Conservation (phyloP, 1,140 invertebrate species). For the Telenomus remus region DNA sequence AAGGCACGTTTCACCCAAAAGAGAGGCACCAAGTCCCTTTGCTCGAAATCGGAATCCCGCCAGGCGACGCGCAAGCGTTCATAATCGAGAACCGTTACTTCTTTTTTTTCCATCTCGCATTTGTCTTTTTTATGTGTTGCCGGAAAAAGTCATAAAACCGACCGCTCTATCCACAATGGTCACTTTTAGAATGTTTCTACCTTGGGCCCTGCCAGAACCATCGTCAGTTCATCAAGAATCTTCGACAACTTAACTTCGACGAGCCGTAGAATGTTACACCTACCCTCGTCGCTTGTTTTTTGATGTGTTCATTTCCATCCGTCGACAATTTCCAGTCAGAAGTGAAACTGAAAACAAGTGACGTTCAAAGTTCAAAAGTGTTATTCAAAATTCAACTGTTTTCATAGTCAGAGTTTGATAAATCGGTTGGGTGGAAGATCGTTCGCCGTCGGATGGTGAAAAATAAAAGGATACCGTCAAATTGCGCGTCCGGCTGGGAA, state of each 20-base stretch:
- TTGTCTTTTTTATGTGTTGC: conserved; percentile 57
- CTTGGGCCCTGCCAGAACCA: conserved; percentile 15
- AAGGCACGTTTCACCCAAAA: conserved; percentile 65
- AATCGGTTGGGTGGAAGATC: too few species aligned
- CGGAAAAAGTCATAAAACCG: conserved; percentile 68
- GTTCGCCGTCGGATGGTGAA: too few species aligned
- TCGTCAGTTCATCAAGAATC: conserved; percentile 59
- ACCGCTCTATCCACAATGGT: conserved; percentile 63
- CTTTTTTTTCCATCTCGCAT: conserved; percentile 28
- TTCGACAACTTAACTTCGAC: conserved; percentile 56
- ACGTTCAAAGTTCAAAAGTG: background rate
- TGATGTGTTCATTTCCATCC: conserved; percentile 26
- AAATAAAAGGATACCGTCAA: too few species aligned
- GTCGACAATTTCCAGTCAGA: background rate
- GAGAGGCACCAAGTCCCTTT: conserved; percentile 51
- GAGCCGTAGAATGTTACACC: conserved; percentile 21
- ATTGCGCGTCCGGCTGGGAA: background rate
- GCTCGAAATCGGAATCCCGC: conserved; percentile 45
- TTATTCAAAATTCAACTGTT: too few species aligned
- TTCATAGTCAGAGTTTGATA: too few species aligned
- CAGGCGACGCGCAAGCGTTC: conserved; percentile 44
- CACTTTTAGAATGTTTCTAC: conserved; percentile 59
- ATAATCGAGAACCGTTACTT: conserved; percentile 64
- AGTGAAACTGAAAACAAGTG: conserved; percentile 6
- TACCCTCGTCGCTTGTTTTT: conserved; percentile 7